Conservation (phyloP, 2,113 vertebrate genomes). For the Bubo scandiacus region DNA sequence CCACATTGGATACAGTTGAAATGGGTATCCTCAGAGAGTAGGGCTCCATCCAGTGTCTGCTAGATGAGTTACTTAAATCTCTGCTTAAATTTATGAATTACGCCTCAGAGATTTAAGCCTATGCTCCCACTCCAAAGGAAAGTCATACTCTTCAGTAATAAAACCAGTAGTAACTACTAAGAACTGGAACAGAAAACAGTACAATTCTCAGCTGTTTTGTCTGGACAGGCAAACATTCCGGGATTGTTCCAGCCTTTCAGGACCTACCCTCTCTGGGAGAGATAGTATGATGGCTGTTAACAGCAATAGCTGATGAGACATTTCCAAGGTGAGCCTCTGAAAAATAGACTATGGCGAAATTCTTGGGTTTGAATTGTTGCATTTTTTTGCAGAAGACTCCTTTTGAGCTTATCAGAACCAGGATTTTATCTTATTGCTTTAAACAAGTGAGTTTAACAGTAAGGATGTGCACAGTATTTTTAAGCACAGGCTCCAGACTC, state of each 20-base stretch:
- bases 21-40: background rate
- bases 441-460: background rate
- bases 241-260: background rate
- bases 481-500: background rate
- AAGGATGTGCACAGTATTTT: background rate
- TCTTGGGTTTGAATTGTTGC: background rate
- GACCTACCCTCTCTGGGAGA: background rate
- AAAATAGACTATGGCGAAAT: background rate
- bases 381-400: background rate
- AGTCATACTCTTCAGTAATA: fast-evolving
- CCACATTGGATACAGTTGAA: fast-evolving
- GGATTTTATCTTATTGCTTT: background rate
- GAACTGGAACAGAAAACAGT: too few relatives aligned
- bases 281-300: fast-evolving
- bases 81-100: background rate
- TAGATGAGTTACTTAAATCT: background rate
- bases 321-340: background rate
- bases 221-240: background rate
- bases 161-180: background rate
- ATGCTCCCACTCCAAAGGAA: background rate
- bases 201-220: background rate
- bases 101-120: background rate
- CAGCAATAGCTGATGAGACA: background rate
- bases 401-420: background rate
- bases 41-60: conserved; percentile 51